phyloP scores from a whole-genome alignment of 2,888 invertebrate genomes.

The Melitaea athalia region DNA sequence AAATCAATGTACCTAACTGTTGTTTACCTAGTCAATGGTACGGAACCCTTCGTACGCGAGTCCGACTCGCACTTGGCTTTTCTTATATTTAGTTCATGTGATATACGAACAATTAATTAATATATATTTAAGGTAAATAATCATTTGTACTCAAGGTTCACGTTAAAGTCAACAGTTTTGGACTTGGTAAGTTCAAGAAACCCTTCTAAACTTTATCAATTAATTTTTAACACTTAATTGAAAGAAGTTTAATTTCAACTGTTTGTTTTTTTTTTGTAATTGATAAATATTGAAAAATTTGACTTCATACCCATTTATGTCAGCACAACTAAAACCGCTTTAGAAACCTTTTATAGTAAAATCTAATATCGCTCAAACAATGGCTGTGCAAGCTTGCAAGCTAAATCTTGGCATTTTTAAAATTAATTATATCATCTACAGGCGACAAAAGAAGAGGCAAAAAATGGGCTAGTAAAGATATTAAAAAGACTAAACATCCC shows the following conservation, averaged over 20 bases:
- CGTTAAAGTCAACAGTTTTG: conserved; percentile 39
- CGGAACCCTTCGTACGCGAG: no score
- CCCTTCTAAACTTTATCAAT: not conserved
- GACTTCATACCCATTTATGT: no score
- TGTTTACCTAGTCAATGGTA: no score
- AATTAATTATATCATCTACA: conserved; percentile 27
- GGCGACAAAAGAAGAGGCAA: conserved; percentile 27
- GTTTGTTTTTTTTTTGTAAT: no score
- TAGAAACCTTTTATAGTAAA: not conserved
- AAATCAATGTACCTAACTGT: no score
- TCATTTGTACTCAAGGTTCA: conserved; percentile 37
- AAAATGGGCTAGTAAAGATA: conserved; percentile 28
- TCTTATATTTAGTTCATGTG: no score
- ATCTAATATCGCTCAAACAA: not conserved
- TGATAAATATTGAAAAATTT: no score
- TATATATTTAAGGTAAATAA: not conserved
- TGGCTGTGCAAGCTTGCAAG: not conserved
- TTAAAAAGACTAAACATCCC: conserved; percentile 33
- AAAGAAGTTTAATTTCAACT: no score
- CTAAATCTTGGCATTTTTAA: conserved; percentile 8
- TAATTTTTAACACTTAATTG: not conserved
- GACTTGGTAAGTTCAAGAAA: conserved; percentile 39
- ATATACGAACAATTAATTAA: no score
- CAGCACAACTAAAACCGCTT: not conserved
- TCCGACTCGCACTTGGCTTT: no score